These are phyloP conservation scores for Cavia porcellus DNA, from an alignment of 2,113 vertebrate species.

Conservation along the genomic window DNA sequence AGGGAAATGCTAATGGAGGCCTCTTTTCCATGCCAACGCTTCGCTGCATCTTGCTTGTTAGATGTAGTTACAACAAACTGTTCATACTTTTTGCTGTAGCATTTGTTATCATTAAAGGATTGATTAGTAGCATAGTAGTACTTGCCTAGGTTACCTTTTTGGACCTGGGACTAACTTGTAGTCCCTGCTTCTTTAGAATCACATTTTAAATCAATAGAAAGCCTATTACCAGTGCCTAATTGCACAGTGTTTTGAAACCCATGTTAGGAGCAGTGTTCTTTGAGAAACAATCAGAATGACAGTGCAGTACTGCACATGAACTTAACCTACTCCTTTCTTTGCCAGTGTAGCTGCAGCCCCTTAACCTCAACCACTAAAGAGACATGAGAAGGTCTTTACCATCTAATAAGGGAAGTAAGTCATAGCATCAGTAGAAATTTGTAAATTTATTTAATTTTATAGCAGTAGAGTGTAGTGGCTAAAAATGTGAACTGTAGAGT, in stretches of 20 bases:
- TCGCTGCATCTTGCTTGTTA: slow-evolving; percentile 61
- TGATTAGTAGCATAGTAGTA: not conserved
- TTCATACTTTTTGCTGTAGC: slow-evolving; percentile 43
- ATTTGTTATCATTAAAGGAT: not conserved
- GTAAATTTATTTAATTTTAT: slow-evolving; percentile 60
- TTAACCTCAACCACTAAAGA: slow-evolving; percentile 75
- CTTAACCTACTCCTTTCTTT: slow-evolving; percentile 73
- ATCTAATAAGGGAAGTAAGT: slow-evolving; percentile 76
- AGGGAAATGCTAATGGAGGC: not conserved
- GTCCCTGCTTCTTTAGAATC: slow-evolving; percentile 35
- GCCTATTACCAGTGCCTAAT: not conserved
- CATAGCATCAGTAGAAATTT: slow-evolving; percentile 56
- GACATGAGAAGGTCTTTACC: slow-evolving; percentile 72
- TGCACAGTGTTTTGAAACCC: slow-evolving; percentile 2
- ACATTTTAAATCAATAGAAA: slow-evolving; percentile 20
- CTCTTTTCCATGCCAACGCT: slow-evolving; percentile 33
- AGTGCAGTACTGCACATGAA: slow-evolving; percentile 25
- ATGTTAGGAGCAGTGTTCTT: slow-evolving; percentile 7
- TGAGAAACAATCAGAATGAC: slow-evolving; percentile 37
- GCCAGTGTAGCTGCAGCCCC: slow-evolving; percentile 70
- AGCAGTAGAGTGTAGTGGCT: slow-evolving; percentile 43
- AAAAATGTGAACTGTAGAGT: slow-evolving; percentile 8
- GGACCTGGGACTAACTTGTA: slow-evolving; percentile 41
- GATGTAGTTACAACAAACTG: not conserved
- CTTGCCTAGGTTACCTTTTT: slow-evolving; percentile 6